Conservation (phyloP, 2,888 invertebrate species). For the Timema cristinae region DNA sequence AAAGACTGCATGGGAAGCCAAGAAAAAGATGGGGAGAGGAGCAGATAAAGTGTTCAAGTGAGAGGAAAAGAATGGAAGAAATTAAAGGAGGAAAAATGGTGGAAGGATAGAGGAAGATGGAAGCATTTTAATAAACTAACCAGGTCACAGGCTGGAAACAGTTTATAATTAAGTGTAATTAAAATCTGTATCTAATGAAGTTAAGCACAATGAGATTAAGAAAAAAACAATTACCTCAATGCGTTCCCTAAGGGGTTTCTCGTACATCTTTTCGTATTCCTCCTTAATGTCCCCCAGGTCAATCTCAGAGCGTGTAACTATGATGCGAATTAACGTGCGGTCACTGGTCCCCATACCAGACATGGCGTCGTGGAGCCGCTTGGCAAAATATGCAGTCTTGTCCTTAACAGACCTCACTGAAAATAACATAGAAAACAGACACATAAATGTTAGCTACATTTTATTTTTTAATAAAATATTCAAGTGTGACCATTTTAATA, state of each 20-base stretch:
- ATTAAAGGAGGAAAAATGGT: no score
- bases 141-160: no score
- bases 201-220: no score
- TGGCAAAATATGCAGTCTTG: constrained; percentile 50
- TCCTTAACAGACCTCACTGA: constrained; percentile 44
- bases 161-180: no score
- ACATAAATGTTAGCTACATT: background rate
- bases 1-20: no score
- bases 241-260: constrained; percentile 43
- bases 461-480: background rate
- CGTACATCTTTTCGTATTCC: constrained; percentile 47
- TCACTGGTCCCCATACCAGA: constrained; percentile 53
- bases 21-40: no score
- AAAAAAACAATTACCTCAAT: constrained; percentile 40
- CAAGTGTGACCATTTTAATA: background rate
- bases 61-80: no score
- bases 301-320: constrained; percentile 48
- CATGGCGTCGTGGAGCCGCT: constrained; percentile 49
- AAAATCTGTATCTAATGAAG: no score
- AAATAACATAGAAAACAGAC: constrained; percentile 1
- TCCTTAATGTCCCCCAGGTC: constrained; percentile 50
- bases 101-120: no score
- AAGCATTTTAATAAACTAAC: no score
- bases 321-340: constrained; percentile 49
- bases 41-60: no score